Conservation (phyloP, 1,140 invertebrate genomes). For the Calycopis cecrops region DNA sequence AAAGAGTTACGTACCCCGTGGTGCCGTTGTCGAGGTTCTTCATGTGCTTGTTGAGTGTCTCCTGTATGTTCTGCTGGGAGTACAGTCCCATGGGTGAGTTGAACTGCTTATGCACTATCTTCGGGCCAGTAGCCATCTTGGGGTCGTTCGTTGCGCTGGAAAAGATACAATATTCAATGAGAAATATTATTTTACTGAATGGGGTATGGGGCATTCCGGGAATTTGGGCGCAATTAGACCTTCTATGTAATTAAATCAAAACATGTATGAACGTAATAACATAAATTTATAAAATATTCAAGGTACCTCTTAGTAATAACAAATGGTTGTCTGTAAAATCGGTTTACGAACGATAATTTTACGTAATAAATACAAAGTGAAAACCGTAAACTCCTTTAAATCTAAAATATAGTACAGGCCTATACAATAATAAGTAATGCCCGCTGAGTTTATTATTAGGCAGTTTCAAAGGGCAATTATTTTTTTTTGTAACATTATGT, state of each 20-base stretch:
- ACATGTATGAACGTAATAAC: not conserved
- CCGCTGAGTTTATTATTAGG: no score
- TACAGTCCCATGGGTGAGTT: conserved; percentile 92
- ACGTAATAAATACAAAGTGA: no score
- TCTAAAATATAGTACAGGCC: no score
- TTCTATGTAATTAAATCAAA: not conserved
- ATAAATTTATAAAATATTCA: no score
- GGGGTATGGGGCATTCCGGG: not conserved
- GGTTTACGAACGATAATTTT: no score
- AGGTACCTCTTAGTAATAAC: not conserved
- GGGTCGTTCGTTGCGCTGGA: conserved; percentile 72
- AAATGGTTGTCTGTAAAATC: no score
- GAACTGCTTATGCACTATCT: conserved; percentile 90
- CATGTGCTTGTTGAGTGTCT: conserved; percentile 86
- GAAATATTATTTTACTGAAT: not conserved
- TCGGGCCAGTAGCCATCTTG: conserved; percentile 77
- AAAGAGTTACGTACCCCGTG: conserved; percentile 79
- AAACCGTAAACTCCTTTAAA: no score
- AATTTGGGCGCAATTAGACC: no score
- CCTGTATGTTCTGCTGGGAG: conserved; percentile 87
- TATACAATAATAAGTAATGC: no score
- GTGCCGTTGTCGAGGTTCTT: conserved; percentile 84
- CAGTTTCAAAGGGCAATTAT: no score
- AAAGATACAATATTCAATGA: conserved; percentile 18
- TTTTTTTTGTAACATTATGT: no score